Conservation (phyloP, 2,888 invertebrate species). For the Trachelus troglodyta region DNA sequence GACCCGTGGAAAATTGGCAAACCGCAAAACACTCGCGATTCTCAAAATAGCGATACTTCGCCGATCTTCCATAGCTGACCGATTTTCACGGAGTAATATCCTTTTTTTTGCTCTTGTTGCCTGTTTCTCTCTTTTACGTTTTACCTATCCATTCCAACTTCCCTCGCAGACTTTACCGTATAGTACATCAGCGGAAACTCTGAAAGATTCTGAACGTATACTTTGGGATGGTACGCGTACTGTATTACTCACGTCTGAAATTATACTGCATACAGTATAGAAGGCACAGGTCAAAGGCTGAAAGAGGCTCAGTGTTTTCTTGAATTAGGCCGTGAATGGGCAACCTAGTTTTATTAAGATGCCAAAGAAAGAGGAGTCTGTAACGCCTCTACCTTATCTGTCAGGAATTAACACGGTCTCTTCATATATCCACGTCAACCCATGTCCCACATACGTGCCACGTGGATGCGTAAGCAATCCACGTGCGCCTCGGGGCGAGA, state of each 20-base stretch:
- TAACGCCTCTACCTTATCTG: conserved; percentile 32
- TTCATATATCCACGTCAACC: neutral
- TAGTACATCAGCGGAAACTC: neutral
- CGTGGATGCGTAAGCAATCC: neutral
- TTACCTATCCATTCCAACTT: neutral
- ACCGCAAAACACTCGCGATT: neutral
- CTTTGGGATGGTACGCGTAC: neutral
- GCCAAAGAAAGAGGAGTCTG: conserved; percentile 54
- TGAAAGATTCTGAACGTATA: neutral
- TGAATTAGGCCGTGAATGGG: conserved; percentile 61
- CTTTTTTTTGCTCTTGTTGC: neutral
- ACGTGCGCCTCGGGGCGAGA: neutral
- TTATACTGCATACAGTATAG: neutral
- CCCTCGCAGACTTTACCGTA: neutral
- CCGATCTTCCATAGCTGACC: neutral
- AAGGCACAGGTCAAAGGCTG: neutral
- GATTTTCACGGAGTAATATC: neutral
- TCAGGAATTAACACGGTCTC: neutral
- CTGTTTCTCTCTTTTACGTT: neutral
- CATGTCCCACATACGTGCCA: neutral
- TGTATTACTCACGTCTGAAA: neutral
- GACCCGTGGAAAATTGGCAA: neutral
- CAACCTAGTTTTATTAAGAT: conserved; percentile 55
- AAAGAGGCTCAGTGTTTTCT: conserved; percentile 57
- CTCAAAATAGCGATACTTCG: neutral